Evolutionary conservation across 2,888 invertebrate species (phyloP), one percentile per base, ranked within the genome.

Genomic region (Hydroisotoma schaefferi): DNA sequence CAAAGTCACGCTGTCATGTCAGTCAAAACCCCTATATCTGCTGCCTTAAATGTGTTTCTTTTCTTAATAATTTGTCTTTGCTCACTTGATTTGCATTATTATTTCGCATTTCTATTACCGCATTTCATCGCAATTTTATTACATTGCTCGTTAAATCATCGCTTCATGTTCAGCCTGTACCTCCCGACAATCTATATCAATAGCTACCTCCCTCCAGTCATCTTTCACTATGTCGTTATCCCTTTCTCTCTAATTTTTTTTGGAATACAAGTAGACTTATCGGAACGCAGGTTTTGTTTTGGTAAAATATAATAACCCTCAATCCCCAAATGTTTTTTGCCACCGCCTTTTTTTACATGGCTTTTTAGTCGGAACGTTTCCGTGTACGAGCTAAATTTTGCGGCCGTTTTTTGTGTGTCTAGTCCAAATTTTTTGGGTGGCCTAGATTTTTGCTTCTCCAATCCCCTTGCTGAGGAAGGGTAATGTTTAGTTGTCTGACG

Each of bases 371-470:
- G n/a, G 40, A 10, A 40, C 15, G n/a, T 40, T 40, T 40, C 20
- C 20, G 40, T 40, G 40, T 40, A 15, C 15, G 5, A 40, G 20
- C 40, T 40, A 8, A 40, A 40, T 15, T 15, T 18, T 40, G 20
- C 40, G 40, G 20, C n/a, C 6, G 33, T 8, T 40, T 40, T 40
- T 40, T 40, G n/a, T n/a, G n/a, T n/a, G n/a, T n/a, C 20, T 15
- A 8, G n/a, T 20, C 12, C 46, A 46, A 6, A 5, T 5, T 18
- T 46, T 46, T 46, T 46, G 46, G 46, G 46, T 46, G 46, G 46
- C 46, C 12, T 46, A 46, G 46, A 20, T 25, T 46, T 46, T 46
- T 46, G 40, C 40, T 40, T 40, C n/a, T n/a, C n/a, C n/a, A n/a
- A n/a, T n/a, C n/a, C n/a, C n/a, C n/a, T n/a, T n/a, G n/a, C n/a